Percentiles rank a stretch among this genome's conserved stretches.
These are phyloP conservation scores for Brachionus koreanus DNA, from an alignment of 1,140 invertebrate species.

Conservation along the genomic window DNA sequence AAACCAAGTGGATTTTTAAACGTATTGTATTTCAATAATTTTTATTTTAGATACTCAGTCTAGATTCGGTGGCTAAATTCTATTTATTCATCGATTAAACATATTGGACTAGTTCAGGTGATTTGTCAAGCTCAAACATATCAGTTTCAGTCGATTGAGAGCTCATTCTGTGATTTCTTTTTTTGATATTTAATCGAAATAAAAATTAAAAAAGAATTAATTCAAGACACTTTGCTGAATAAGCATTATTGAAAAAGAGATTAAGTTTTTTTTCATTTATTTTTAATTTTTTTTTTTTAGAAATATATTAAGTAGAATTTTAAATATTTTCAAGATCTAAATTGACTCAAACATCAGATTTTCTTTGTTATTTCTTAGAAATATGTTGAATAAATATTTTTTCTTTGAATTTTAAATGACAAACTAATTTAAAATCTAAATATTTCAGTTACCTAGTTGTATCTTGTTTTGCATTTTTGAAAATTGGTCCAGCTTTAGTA, in stretches of 20 bases:
- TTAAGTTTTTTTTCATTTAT: neutral
- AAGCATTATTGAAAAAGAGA: neutral
- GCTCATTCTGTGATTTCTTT: neutral
- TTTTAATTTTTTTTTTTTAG: neutral
- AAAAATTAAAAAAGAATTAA: conserved; percentile 33
- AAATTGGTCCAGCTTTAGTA: neutral
- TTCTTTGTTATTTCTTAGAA: neutral
- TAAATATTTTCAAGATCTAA: neutral
- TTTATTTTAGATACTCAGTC: neutral
- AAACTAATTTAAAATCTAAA: neutral
- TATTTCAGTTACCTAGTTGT: neutral
- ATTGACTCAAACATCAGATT: neutral
- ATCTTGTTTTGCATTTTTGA: neutral
- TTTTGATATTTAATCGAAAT: conserved; percentile 35
- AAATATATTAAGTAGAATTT: neutral
- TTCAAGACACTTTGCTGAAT: conserved; percentile 14
- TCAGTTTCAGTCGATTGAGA: conserved; percentile 5
- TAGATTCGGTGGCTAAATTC: neutral
- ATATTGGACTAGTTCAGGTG: neutral
- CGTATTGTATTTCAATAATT: neutral
- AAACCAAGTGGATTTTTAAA: neutral
- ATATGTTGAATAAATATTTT: conserved; percentile 10
- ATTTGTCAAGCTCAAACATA: neutral
- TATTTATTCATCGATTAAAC: conserved; percentile 10
- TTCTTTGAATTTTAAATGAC: neutral